Conservation (phyloP, 2,888 invertebrate genomes). For the Lycocerus yunnanus region DNA sequence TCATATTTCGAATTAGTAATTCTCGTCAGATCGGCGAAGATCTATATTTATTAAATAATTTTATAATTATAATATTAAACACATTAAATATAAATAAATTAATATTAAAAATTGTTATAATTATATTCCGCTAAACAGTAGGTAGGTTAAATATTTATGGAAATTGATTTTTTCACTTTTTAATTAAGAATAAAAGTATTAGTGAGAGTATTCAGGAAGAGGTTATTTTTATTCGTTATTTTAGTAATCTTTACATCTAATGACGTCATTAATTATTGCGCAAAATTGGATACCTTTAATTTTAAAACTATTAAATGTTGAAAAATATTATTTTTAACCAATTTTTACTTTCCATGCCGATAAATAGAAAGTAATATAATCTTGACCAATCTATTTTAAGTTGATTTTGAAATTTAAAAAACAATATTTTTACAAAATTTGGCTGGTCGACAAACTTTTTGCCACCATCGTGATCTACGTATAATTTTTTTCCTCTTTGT, state of each 20-base stretch:
- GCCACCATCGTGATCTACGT: too few relatives aligned
- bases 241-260: not conserved
- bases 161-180: not conserved
- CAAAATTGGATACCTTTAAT: not conserved
- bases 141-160: not conserved
- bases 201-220: not conserved
- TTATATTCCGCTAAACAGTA: not conserved
- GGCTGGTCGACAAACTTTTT: too few relatives aligned
- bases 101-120: not conserved
- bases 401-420: not conserved
- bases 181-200: not conserved
- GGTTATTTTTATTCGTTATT: not conserved
- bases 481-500: too few relatives aligned
- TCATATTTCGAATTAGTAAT: too few relatives aligned
- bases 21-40: too few relatives aligned
- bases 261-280: not conserved
- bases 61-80: not conserved
- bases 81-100: not conserved
- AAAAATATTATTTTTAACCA: not conserved
- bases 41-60: too few relatives aligned
- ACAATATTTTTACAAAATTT: too few relatives aligned
- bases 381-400: not conserved
- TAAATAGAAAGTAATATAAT: not conserved
- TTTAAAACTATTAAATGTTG: not conserved
- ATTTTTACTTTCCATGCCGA: not conserved